These are phyloP conservation scores for Malthinus seriepunctatus DNA, from an alignment of 2,888 invertebrate genomes.

Conservation along the genomic window DNA sequence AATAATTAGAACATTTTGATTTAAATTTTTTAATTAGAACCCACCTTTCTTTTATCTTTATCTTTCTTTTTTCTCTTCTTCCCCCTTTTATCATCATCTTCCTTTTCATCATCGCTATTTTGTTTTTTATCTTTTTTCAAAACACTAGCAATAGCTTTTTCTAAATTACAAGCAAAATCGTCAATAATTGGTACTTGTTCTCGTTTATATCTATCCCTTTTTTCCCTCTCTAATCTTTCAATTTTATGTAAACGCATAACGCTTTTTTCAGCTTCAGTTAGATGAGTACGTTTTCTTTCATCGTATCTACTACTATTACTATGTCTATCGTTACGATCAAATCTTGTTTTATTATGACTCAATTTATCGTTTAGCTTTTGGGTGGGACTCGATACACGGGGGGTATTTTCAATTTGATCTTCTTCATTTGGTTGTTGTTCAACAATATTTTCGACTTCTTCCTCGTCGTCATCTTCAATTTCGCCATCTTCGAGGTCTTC, in stretches of 20 bases:
- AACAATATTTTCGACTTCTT: conserved; percentile 42
- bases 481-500: conserved; percentile 87
- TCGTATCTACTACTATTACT: conserved; percentile 38
- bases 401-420: neutral
- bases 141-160: conserved; percentile 76
- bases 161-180: conserved; percentile 79
- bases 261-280: conserved; percentile 55
- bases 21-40: conserved; percentile 30
- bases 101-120: conserved; percentile 52
- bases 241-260: conserved; percentile 51
- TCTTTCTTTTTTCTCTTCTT: conserved; percentile 64
- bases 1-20: neutral
- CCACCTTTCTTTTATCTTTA: conserved; percentile 55
- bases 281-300: conserved; percentile 45
- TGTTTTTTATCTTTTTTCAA: conserved; percentile 66
- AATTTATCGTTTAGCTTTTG: conserved; percentile 2
- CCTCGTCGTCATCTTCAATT: conserved; percentile 73
- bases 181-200: conserved; percentile 55
- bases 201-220: conserved; percentile 40
- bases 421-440: neutral
- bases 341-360: conserved; percentile 15
- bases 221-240: conserved; percentile 51
- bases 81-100: conserved; percentile 59
- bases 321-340: conserved; percentile 29
- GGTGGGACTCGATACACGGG: neutral